Conservation (phyloP, 2,888 invertebrate species). For the Scaptomyza reducta region DNA sequence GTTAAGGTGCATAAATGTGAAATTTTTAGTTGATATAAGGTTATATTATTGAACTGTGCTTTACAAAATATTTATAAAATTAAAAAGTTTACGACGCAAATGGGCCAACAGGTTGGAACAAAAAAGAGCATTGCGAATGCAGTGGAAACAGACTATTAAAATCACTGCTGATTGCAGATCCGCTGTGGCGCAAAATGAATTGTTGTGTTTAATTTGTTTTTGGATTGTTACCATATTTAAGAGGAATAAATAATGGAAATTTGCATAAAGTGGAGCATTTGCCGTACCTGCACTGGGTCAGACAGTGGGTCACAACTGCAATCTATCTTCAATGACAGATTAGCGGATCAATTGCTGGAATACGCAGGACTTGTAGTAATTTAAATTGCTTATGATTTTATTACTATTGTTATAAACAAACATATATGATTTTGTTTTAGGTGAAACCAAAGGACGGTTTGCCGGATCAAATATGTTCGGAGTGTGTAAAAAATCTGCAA, state of each 20-base stretch:
- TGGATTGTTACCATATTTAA: neutral
- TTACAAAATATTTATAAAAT: no score
- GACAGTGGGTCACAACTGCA: slow-evolving; percentile 50
- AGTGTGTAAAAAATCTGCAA: slow-evolving; percentile 40
- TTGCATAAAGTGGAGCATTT: slow-evolving; percentile 81
- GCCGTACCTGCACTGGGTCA: slow-evolving; percentile 74
- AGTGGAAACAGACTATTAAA: neutral
- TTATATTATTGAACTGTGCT: no score
- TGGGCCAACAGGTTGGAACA: neutral
- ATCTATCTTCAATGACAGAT: slow-evolving; percentile 58
- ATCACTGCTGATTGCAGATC: neutral
- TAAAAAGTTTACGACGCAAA: neutral
- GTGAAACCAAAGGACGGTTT: slow-evolving; percentile 69
- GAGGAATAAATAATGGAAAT: slow-evolving; percentile 72
- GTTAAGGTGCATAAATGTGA: no score
- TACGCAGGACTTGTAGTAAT: slow-evolving; percentile 76
- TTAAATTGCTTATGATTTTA: neutral
- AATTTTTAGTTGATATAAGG: no score
- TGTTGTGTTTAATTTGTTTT: slow-evolving; percentile 2
- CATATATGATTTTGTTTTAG: slow-evolving; percentile 37
- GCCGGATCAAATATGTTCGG: slow-evolving; percentile 76
- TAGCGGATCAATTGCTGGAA: slow-evolving; percentile 65
- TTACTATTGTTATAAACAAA: neutral
- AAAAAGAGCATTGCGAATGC: neutral
- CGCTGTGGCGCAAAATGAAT: slow-evolving; percentile 16